Evolutionary conservation across 2,888 invertebrate species (phyloP).

Genomic region (Palloptera scutellata): DNA sequence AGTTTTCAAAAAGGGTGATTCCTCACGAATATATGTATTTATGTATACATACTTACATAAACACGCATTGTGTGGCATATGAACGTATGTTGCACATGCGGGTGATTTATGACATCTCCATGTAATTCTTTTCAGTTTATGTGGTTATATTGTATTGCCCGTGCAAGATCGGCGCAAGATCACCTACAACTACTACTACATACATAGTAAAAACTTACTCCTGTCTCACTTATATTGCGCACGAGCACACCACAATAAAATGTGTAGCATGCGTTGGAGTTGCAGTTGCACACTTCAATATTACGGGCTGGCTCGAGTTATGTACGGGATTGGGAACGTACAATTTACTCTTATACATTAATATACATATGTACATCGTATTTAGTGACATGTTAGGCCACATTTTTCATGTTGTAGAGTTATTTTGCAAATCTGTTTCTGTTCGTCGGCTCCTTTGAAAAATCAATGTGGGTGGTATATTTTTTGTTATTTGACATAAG

Average conservation of each 20-base stretch:
- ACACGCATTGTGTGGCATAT: background rate
- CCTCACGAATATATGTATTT: too few relatives aligned
- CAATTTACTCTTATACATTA: too few relatives aligned
- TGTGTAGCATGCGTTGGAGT: slow-evolving; percentile 25
- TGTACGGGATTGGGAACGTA: background rate
- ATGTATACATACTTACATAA: too few relatives aligned
- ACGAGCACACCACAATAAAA: slow-evolving; percentile 18
- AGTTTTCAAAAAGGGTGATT: too few relatives aligned
- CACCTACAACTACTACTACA: background rate
- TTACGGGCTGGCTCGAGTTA: background rate
- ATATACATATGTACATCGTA: slow-evolving; percentile 42
- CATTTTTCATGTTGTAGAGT: slow-evolving; percentile 53
- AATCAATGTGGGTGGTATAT: slow-evolving; percentile 48
- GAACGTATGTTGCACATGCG: slow-evolving; percentile 25
- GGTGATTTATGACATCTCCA: slow-evolving; percentile 36
- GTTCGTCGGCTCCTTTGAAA: slow-evolving; percentile 47
- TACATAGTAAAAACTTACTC: background rate
- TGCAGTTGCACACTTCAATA: background rate
- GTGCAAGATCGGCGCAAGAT: slow-evolving; percentile 14
- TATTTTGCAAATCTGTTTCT: slow-evolving; percentile 53
- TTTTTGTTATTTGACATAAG: too few relatives aligned
- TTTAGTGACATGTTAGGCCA: slow-evolving; percentile 50
- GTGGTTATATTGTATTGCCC: background rate
- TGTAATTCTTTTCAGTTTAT: background rate
- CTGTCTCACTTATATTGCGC: background rate